Conservation (phyloP, 2,113 vertebrate genomes). For the Dolichotis patagonum region DNA sequence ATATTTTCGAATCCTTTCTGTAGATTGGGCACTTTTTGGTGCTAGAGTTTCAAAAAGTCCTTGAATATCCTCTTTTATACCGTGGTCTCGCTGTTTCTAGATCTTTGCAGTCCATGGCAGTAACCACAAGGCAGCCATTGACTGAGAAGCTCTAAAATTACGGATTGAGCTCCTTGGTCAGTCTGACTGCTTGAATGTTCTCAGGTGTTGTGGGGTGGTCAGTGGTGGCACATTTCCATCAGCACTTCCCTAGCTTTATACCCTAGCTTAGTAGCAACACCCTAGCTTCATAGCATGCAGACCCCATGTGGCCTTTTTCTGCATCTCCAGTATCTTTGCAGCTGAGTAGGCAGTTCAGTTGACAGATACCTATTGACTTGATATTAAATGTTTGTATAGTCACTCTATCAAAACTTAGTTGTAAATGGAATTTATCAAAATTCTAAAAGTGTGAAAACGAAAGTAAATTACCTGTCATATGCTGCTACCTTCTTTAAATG, state of each 20-base stretch:
- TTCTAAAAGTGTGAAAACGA: constrained; percentile 8
- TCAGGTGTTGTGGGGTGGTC: accelerated
- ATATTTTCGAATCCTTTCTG: background rate
- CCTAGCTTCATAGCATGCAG: background rate
- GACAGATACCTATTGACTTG: background rate
- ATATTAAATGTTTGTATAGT: background rate
- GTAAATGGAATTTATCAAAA: constrained; percentile 41
- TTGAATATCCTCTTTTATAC: background rate
- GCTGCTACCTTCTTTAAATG: background rate
- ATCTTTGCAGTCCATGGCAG: background rate
- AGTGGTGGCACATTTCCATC: background rate
- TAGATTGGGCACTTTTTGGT: background rate
- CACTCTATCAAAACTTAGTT: background rate
- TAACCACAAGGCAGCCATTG: too few species aligned
- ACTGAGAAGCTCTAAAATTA: background rate
- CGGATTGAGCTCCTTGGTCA: background rate
- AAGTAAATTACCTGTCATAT: background rate
- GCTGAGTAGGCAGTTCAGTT: background rate
- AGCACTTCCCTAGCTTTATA: background rate
- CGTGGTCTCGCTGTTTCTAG: background rate
- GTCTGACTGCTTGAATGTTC: background rate
- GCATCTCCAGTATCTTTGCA: background rate
- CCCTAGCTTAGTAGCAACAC: background rate
- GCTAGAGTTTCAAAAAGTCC: background rate
- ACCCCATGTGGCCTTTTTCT: background rate